A percentile compares a stretch with the other conserved stretches of the same genome.
Conservation (phyloP, 2,888 invertebrate species). For the Allolobophora icterica region DNA sequence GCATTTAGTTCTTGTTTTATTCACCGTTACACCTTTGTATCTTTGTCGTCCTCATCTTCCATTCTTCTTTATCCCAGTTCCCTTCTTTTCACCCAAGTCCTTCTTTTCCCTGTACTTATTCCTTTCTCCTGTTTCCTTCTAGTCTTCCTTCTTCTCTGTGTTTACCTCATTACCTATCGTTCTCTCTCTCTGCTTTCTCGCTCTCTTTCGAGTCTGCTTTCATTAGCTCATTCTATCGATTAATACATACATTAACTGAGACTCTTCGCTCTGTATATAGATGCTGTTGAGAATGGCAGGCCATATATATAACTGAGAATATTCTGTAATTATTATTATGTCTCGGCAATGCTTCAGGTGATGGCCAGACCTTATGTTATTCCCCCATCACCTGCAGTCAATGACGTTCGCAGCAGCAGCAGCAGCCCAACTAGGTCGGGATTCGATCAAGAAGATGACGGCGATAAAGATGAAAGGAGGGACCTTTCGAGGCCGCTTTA, state of each 20-base stretch:
- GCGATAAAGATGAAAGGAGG: constrained; percentile 18
- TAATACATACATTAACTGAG: neutral
- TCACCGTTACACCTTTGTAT: no score
- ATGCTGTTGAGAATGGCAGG: neutral
- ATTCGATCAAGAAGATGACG: constrained; percentile 4
- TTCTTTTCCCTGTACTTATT: no score
- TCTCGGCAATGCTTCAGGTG: neutral
- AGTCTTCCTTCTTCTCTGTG: no score
- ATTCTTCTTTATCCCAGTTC: no score
- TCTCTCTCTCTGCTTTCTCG: no score
- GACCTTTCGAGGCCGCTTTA: constrained; percentile 3
- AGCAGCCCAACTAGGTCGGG: neutral
- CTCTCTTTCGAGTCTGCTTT: no score
- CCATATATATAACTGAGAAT: neutral
- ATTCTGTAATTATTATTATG: neutral
- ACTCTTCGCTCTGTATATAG: neutral
- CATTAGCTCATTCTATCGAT: neutral
- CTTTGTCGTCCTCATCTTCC: no score
- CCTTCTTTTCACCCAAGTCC: no score
- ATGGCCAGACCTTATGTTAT: neutral
- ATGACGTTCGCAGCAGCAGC: neutral
- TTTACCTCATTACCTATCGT: no score
- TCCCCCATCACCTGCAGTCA: neutral
- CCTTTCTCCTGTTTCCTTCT: no score
- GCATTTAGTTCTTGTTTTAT: no score